phyloP scores from a whole-genome alignment of 2,888 invertebrate genomes.

The Uloborus plumipes region DNA sequence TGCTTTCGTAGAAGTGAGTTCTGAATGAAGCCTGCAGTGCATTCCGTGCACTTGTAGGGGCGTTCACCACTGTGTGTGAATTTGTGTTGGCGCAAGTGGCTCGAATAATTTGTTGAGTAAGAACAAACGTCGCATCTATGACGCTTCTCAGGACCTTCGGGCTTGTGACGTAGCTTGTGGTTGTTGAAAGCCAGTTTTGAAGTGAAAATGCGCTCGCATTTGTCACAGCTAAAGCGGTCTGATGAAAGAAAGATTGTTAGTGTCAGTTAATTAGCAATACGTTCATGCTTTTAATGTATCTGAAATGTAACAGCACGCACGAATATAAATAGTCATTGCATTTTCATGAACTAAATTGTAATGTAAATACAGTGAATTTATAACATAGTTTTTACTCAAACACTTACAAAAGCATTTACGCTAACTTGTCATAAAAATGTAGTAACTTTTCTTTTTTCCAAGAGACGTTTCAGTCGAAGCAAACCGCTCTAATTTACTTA shows the following conservation, averaged over 20 bases:
- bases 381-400: too few relatives aligned
- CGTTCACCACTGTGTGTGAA: slow-evolving; percentile 56
- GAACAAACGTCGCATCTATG: slow-evolving; percentile 40
- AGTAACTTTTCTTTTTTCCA: too few relatives aligned
- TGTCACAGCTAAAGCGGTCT: slow-evolving; percentile 33
- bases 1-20: slow-evolving; percentile 47
- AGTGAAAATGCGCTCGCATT: slow-evolving; percentile 43
- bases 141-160: slow-evolving; percentile 23
- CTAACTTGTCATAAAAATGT: too few relatives aligned
- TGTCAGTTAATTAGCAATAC: too few relatives aligned
- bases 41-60: slow-evolving; percentile 39
- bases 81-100: slow-evolving; percentile 46
- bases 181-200: slow-evolving; percentile 18
- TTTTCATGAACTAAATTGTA: too few relatives aligned
- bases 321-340: too few relatives aligned
- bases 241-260: neutral
- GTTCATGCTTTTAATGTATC: too few relatives aligned
- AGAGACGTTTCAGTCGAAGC: too few relatives aligned
- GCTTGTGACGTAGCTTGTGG: slow-evolving; percentile 33
- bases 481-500: too few relatives aligned
- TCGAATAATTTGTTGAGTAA: slow-evolving; percentile 56
- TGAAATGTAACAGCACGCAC: too few relatives aligned
- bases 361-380: too few relatives aligned
- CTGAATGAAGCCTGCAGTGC: slow-evolving; percentile 48
- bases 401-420: too few relatives aligned